Evolutionary conservation across 2,888 invertebrate species (phyloP).

Genomic region (Tridacna crocea): DNA sequence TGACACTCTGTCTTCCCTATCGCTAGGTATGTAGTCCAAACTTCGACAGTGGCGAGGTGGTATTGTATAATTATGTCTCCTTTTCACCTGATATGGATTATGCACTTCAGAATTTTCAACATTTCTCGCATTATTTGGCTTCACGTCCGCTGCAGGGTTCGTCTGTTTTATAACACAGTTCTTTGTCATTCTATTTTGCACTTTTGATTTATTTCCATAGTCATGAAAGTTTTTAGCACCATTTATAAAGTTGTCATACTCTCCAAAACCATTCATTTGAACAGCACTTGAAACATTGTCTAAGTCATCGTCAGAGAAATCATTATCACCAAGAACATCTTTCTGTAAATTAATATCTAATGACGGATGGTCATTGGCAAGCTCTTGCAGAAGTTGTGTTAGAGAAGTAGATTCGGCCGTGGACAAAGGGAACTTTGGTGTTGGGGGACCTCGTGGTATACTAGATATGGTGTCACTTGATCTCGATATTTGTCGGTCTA

Average conservation of each 20-base stretch:
- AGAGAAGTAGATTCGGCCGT: conserved; percentile 72
- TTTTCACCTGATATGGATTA: conserved; percentile 79
- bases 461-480: conserved; percentile 78
- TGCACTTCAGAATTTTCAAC: conserved; percentile 32
- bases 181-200: conserved; percentile 21
- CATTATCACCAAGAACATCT: conserved; percentile 50
- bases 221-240: conserved; percentile 42
- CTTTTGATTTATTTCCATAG: conserved; percentile 16
- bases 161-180: neutral
- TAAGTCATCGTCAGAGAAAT: conserved; percentile 54
- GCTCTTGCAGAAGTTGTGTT: conserved; percentile 76
- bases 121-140: neutral
- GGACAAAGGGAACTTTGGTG: conserved; percentile 77
- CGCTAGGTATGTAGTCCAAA: conserved; percentile 83
- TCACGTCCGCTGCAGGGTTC: conserved; percentile 19
- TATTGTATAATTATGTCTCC: conserved; percentile 73
- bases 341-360: conserved; percentile 52
- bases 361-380: conserved; percentile 67
- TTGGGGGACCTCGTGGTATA: conserved; percentile 74
- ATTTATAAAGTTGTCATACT: conserved; percentile 51
- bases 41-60: conserved; percentile 81
- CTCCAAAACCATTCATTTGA: conserved; percentile 42
- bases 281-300: conserved; percentile 29
- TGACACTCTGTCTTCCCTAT: conserved; percentile 77
- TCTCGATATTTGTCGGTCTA: conserved; percentile 71